Percentiles rank a stretch among this genome's conserved stretches.
phyloP scores from a whole-genome alignment of 2,113 vertebrate species.

The Clarias gariepinus region DNA sequence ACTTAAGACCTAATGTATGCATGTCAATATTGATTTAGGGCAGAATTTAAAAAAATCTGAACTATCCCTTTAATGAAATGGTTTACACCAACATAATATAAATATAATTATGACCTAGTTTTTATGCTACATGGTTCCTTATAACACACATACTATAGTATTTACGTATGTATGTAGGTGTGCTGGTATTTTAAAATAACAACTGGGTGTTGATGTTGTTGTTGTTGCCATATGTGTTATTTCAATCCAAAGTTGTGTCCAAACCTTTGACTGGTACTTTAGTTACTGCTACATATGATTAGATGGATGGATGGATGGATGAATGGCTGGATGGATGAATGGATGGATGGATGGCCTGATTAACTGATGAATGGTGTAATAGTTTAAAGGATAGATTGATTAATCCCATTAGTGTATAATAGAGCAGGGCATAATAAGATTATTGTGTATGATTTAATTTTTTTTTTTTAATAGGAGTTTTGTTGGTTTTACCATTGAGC shows the following conservation, averaged over 20 bases:
- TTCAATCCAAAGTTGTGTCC: no score
- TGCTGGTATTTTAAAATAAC: no score
- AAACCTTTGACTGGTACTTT: no score
- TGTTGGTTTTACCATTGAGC: slow-evolving; percentile 75
- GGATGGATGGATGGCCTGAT: not conserved
- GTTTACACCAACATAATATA: not conserved
- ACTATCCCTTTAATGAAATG: not conserved
- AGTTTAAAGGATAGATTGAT: not conserved
- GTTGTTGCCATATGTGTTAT: no score
- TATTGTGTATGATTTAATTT: not conserved
- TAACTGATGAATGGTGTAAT: not conserved
- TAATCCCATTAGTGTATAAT: not conserved
- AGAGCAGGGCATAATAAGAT: not conserved
- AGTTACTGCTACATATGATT: no score
- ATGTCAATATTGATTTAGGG: no score
- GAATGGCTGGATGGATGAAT: no score
- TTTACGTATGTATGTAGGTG: no score
- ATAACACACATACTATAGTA: not conserved
- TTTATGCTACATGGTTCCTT: not conserved
- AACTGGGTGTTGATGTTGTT: no score
- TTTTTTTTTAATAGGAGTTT: not conserved
- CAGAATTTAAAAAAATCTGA: no score
- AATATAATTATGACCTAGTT: not conserved
- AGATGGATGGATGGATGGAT: not conserved
- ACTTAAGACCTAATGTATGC: no score